Evolutionary conservation across 2,888 invertebrate species (phyloP), one percentile per base, ranked within the genome.

Genomic region (Itoplectis maculator): DNA sequence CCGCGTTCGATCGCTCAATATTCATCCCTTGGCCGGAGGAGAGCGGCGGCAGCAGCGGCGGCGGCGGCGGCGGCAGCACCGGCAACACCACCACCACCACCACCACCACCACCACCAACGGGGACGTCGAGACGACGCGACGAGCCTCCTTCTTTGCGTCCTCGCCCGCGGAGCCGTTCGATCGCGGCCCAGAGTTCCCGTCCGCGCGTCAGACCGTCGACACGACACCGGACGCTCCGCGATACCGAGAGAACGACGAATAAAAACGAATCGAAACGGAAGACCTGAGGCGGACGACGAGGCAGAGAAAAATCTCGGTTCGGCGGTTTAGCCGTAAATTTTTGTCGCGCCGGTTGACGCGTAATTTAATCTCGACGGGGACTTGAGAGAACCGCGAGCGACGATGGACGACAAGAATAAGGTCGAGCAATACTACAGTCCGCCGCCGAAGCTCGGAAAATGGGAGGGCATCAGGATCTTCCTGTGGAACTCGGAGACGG

Each of bases 401-500:
- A 76, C 70, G 54, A 86, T 88, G 88, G 87, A 84, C 75, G 87
- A 88, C 81, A 88, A 87, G 83, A 84, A 96, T 94, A 96, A 96
- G 93, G 95, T 95, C 91, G 96, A 96, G 93, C 96, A 96, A 94
- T 97, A 95, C 93, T 97, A 96, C 93, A 93, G 96, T 90, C 90
- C 92, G 37, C 97, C 97, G 88, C 96, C 96, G 84, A 96, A 96
- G 92, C 95, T 97, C 89, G 96, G 96, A 87, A 95, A 95, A 95
- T 97, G 97, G 97, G 97, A 97, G 94, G 95, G 96, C 90, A 96
- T 97, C 94, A 95, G 95, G 93, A 94, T 95, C 91, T 98, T 98
- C 95, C 93, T 98, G 88, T 98, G 97, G 96, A 97, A 99, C 94
- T 95, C 97, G 89, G 98, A 98, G 94, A 98, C 98, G 84, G 96